phyloP scores from a whole-genome alignment of 1,140 invertebrate genomes.

The Drosophila novamexicana region DNA sequence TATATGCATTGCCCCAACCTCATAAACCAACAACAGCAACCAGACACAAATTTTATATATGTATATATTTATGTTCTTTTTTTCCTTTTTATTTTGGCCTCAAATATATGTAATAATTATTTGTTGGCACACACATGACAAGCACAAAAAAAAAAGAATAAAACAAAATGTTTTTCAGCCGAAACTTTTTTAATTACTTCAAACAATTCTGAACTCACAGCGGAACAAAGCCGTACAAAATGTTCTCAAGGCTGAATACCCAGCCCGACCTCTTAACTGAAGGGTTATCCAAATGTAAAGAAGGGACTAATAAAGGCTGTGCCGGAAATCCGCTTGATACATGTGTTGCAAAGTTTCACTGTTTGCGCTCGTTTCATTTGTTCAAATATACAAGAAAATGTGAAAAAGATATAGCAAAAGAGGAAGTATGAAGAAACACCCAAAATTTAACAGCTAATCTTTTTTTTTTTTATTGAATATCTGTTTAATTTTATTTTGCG shows the following conservation, averaged over 20 bases:
- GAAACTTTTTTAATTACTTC: slow-evolving; percentile 53
- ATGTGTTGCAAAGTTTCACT: slow-evolving; percentile 21
- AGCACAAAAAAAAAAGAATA: not conserved
- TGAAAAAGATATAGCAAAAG: no score
- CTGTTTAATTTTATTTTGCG: no score
- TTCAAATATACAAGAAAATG: not conserved
- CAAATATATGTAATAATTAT: slow-evolving; percentile 17
- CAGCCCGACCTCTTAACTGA: not conserved
- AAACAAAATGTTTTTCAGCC: not conserved
- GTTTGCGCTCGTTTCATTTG: slow-evolving; percentile 18
- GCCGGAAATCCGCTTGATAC: slow-evolving; percentile 19
- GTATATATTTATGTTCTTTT: slow-evolving; percentile 3
- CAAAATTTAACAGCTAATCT: not conserved
- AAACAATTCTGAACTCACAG: slow-evolving; percentile 28
- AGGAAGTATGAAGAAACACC: not conserved
- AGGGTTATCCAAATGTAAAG: slow-evolving; percentile 4
- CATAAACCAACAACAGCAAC: not conserved
- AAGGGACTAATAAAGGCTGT: not conserved
- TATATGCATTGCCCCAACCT: slow-evolving; percentile 1
- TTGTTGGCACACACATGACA: slow-evolving; percentile 10
- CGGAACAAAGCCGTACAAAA: slow-evolving; percentile 15
- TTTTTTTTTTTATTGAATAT: no score
- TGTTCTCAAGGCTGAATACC: slow-evolving; percentile 15
- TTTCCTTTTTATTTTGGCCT: not conserved
- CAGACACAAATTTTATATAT: slow-evolving; percentile 8